phyloP scores from a whole-genome alignment of 2,797 vertebrate genomes.

The Peromyscus attwateri region DNA sequence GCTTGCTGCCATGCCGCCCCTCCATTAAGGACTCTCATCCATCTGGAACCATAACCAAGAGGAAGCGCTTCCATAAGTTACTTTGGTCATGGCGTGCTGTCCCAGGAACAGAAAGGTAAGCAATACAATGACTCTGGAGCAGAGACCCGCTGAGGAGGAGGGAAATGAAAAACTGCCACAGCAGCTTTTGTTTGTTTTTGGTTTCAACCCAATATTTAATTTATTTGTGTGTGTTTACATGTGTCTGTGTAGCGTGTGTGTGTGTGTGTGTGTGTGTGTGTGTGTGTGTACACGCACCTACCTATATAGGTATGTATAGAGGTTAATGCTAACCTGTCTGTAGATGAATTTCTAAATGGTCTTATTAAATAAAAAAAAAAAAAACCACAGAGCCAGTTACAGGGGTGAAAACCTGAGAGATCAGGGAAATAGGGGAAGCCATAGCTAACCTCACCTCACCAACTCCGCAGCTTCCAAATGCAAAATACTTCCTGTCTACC shows the following conservation, averaged over 20 bases:
- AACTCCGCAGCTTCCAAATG: too few relatives aligned
- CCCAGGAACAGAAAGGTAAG: background rate
- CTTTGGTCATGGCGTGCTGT: background rate
- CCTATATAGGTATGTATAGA: background rate
- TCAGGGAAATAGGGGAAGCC: too few relatives aligned
- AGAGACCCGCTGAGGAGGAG: background rate
- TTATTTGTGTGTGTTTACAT: background rate
- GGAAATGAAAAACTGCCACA: background rate
- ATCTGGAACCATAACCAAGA: background rate
- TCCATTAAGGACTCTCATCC: background rate
- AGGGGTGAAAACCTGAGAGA: too few relatives aligned
- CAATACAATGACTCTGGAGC: background rate
- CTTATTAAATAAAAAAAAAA: too few relatives aligned
- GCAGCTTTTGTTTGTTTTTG: background rate
- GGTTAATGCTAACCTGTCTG: background rate
- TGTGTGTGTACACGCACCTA: background rate
- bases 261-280: background rate
- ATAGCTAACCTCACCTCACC: too few relatives aligned
- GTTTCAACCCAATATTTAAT: background rate
- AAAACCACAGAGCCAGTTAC: too few relatives aligned
- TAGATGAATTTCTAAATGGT: too few relatives aligned
- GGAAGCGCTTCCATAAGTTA: background rate
- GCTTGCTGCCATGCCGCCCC: background rate
- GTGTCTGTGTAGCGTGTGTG: background rate
- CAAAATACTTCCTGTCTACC: too few relatives aligned